A percentile compares a stretch with the other conserved stretches of the same genome.
Evolutionary conservation across 2,888 invertebrate genomes (phyloP).

Genomic region (Nyleta sp.): DNA sequence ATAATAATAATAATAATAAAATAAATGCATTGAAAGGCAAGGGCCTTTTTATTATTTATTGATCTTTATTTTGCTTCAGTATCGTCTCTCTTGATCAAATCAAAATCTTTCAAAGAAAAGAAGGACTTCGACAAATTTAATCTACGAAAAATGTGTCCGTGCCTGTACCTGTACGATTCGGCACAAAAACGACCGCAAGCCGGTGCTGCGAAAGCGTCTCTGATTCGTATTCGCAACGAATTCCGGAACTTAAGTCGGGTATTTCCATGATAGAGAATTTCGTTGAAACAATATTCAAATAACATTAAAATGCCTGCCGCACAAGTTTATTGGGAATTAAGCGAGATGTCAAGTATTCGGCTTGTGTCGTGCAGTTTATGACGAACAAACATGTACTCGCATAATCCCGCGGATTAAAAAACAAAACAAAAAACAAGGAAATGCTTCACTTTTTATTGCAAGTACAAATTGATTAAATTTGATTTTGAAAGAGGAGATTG

Average conservation of each 20-base stretch:
- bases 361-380: slow-evolving; percentile 24
- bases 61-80: slow-evolving; percentile 6
- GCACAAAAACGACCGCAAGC: background rate
- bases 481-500: too few species aligned
- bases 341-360: slow-evolving; percentile 29
- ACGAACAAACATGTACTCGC: slow-evolving; percentile 1
- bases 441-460: too few species aligned
- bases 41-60: too few species aligned
- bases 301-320: slow-evolving; percentile 19
- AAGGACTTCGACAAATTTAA: slow-evolving; percentile 19
- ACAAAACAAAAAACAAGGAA: too few species aligned
- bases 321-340: slow-evolving; percentile 36
- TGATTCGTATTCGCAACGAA: slow-evolving; percentile 20
- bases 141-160: slow-evolving; percentile 20
- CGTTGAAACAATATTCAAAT: slow-evolving; percentile 42
- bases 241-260: slow-evolving; percentile 16
- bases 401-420: slow-evolving; percentile 8
- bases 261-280: slow-evolving; percentile 13
- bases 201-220: background rate
- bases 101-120: background rate
- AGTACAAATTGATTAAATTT: too few species aligned
- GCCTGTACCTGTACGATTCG: background rate
- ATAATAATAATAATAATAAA: too few species aligned
- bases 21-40: too few species aligned
- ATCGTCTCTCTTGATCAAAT: background rate